A percentile compares a stretch with the other conserved stretches of the same genome.
Evolutionary conservation across 2,797 vertebrate genomes (phyloP).

Genomic region (Hydrolagus colliei): DNA sequence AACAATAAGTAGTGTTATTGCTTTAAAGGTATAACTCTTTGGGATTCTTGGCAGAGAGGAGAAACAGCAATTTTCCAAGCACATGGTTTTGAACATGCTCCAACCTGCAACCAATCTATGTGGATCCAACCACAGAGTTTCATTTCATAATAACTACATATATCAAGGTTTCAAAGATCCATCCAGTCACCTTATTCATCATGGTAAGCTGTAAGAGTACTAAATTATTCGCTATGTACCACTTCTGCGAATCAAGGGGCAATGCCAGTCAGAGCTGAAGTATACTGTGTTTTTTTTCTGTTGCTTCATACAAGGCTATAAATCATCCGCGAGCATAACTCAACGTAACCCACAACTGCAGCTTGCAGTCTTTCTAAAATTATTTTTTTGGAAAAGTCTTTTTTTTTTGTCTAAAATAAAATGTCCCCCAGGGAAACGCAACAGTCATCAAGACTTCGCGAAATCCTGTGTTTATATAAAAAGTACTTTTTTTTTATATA

Average conservation of each 20-base stretch:
- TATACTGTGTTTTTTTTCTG: neutral
- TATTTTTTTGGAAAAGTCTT: conserved; percentile 20
- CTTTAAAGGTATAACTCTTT: neutral
- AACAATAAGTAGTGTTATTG: neutral
- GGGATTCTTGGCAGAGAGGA: neutral
- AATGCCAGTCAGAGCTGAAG: neutral
- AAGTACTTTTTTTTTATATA: no score
- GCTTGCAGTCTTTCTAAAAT: conserved; percentile 27
- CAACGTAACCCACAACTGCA: conserved; percentile 14
- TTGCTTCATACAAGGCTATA: conserved; percentile 22
- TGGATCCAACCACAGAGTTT: conserved; percentile 16
- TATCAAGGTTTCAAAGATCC: conserved; percentile 24
- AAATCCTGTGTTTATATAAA: no score
- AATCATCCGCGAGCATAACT: conserved; percentile 18
- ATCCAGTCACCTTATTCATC: conserved; percentile 26
- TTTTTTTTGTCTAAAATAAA: neutral
- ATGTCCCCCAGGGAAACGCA: neutral
- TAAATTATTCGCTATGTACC: neutral
- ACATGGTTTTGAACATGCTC: neutral
- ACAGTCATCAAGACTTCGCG: neutral
- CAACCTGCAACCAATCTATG: conserved; percentile 28
- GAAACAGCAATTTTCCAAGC: neutral
- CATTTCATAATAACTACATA: conserved; percentile 30
- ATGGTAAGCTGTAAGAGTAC: neutral
- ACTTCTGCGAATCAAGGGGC: conserved; percentile 21